A percentile compares a stretch with the other conserved stretches of the same genome.
phyloP scores from a whole-genome alignment of 2,113 vertebrate species.

The Benitochromis conjunctus region DNA sequence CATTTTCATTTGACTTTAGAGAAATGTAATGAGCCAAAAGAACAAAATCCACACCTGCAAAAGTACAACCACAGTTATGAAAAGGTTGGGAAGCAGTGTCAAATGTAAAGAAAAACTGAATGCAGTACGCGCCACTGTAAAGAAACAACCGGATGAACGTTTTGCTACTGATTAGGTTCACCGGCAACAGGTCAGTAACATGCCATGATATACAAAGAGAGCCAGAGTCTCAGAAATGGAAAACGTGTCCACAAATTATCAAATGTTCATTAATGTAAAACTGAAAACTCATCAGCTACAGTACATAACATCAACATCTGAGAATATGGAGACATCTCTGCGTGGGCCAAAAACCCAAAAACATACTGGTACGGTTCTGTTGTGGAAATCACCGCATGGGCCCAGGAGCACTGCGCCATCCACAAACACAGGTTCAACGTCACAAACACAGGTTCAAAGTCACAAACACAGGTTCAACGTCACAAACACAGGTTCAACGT shows the following conservation, averaged over 20 bases:
- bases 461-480: no score
- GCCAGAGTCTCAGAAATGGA: not conserved
- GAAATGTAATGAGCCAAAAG: rapidly evolving
- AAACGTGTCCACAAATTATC: rapidly evolving
- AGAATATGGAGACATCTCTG: not conserved
- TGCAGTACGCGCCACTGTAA: not conserved
- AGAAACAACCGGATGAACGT: not conserved
- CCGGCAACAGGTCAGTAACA: not conserved
- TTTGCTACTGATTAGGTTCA: not conserved
- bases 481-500: no score
- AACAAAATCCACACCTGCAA: not conserved
- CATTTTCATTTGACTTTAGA: not conserved
- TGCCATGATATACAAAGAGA: not conserved
- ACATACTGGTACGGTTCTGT: no score
- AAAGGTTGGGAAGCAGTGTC: rapidly evolving
- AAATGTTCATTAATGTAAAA: not conserved
- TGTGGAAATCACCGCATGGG: no score
- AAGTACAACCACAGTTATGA: not conserved
- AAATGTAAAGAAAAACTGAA: not conserved
- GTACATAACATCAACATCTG: not conserved
- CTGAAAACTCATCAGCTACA: not conserved
- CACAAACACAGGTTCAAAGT: no score
- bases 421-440: no score
- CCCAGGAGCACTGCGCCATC: no score
- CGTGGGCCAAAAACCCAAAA: no score